These are phyloP conservation scores for Geodia barretti DNA, from an alignment of 37 sponge, comb jelly and placozoan genomes.

Conservation along the genomic window DNA sequence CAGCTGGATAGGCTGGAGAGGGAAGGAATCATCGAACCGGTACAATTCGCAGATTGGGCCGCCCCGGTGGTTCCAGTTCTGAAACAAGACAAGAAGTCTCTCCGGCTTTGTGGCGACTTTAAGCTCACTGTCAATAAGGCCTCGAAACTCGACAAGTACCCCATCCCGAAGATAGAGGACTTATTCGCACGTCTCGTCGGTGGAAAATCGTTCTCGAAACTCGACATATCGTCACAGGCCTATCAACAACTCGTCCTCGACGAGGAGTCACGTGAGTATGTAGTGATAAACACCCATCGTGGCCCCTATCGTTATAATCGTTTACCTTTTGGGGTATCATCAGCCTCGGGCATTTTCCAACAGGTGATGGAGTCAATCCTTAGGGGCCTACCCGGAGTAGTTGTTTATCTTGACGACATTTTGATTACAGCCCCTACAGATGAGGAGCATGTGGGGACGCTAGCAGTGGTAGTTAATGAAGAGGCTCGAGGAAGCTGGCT, in stretches of 20 bases:
- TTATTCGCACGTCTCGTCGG: constrained; percentile 33
- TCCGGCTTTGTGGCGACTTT: constrained; percentile 63
- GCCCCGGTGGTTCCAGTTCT: constrained; percentile 47
- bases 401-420: constrained; percentile 41
- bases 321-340: constrained; percentile 27
- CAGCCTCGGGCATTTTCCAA: constrained; percentile 47
- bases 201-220: constrained; percentile 43
- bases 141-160: constrained; percentile 28
- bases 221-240: constrained; percentile 50
- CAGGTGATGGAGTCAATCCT: constrained; percentile 18
- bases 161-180: constrained; percentile 42
- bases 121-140: constrained; percentile 36
- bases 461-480: constrained; percentile 14
- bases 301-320: constrained; percentile 23
- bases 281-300: constrained; percentile 36
- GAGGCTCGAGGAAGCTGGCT: constrained; percentile 11
- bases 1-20: constrained; percentile 3
- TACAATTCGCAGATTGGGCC: constrained; percentile 54
- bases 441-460: neutral
- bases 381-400: constrained; percentile 6
- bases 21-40: constrained; percentile 25
- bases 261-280: constrained; percentile 1
- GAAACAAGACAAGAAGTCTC: constrained; percentile 22
- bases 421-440: constrained; percentile 12
- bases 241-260: constrained; percentile 30